phyloP scores from a whole-genome alignment of 2,113 vertebrate species.

The Cyanocitta stelleri region DNA sequence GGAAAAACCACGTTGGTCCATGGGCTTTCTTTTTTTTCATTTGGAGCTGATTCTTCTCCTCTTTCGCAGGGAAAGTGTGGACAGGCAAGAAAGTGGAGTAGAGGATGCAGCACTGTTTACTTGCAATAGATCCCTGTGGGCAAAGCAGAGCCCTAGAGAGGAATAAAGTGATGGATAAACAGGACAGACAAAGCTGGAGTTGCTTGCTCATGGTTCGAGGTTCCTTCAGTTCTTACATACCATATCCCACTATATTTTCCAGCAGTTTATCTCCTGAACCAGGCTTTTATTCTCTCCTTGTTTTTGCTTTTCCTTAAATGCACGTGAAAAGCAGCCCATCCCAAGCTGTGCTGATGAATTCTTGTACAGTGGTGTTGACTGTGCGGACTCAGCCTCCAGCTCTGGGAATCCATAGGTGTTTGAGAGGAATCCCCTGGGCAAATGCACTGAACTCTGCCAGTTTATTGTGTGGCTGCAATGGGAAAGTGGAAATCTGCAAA shows the following conservation, averaged over 20 bases:
- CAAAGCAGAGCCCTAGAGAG: neutral
- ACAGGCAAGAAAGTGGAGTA: neutral
- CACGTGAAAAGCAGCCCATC: neutral
- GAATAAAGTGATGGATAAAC: neutral
- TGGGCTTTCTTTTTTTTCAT: neutral
- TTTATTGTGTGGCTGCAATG: neutral
- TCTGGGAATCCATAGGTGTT: neutral
- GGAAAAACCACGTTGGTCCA: neutral
- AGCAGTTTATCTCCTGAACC: neutral
- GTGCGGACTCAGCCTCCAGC: neutral
- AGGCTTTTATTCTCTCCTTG: neutral
- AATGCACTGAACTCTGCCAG: neutral
- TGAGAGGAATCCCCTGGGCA: neutral
- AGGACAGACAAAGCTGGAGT: neutral
- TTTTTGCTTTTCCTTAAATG: neutral
- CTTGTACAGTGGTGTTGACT: neutral
- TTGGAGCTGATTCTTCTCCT: neutral
- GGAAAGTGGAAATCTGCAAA: neutral
- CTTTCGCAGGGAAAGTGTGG: neutral
- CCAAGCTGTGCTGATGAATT: rapidly evolving
- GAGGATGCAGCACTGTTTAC: neutral
- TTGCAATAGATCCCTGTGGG: neutral
- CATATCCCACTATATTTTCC: neutral
- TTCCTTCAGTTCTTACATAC: neutral
- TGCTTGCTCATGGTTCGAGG: rapidly evolving